phyloP scores from a whole-genome alignment of 2,797 vertebrate species.

The Basileuterus tristriatus region DNA sequence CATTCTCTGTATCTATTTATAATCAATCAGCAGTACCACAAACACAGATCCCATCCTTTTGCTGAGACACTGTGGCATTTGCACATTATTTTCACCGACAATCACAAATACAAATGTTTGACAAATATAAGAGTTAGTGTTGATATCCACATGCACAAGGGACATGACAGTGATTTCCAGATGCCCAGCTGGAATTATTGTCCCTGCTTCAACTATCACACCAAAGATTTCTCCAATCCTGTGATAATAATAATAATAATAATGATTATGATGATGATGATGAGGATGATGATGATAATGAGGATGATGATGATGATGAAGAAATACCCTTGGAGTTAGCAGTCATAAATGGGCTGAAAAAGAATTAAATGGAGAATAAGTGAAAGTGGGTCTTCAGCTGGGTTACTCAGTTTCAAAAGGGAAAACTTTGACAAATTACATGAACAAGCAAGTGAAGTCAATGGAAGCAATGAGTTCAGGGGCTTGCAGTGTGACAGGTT shows the following conservation, averaged over 20 bases:
- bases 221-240: not conserved
- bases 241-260: not conserved
- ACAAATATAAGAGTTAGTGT: not conserved
- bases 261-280: too few relatives aligned
- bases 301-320: not conserved
- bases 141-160: not conserved
- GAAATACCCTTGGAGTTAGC: not conserved
- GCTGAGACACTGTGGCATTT: not conserved
- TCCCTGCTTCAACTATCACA: not conserved
- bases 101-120: not conserved
- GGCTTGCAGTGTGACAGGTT: not conserved
- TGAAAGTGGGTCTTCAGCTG: not conserved
- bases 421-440: constrained; percentile 35
- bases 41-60: not conserved
- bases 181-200: not conserved
- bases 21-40: not conserved
- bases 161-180: not conserved
- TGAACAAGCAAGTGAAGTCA: constrained; percentile 21
- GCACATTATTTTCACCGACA: not conserved
- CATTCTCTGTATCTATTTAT: not conserved
- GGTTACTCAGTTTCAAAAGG: not conserved
- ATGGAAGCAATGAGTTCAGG: constrained; percentile 28
- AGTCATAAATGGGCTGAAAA: not conserved
- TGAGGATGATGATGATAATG: too few relatives aligned
- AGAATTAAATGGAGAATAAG: not conserved